Evolutionary conservation across 2,113 vertebrate species (phyloP), one percentile per base, ranked within the genome.

Genomic region (Scalopus aquaticus): DNA sequence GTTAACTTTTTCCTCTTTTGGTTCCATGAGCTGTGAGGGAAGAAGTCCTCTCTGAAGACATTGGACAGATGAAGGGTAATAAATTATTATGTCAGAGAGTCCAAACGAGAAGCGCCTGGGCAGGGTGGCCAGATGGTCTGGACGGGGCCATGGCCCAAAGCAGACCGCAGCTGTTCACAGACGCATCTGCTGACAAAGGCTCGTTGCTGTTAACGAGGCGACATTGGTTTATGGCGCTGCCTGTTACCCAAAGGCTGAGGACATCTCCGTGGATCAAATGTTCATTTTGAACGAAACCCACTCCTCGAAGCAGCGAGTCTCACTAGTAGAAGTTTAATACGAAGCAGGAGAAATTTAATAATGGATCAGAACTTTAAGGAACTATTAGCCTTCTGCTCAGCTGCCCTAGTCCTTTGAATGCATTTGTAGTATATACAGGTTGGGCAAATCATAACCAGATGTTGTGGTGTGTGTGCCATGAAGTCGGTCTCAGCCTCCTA

Each of bases 121-220:
- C 10, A 85, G 85, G 97, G 82, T 85, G 91, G 37, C 96, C 97
- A 98, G 97, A 97, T 98, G 98, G 95, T 96, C 96, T 97, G 87
- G 92, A 70, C 49, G 91, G 93, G 28, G 80, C 65, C 94, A 69
- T 82, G 69, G 80, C 90, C 88, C 74, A 73, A 95, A 96, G 95
- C 93, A 95, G 97, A 80, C 95, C 96, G 96, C 96, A 97, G 94
- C 97, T 98, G 96, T 92, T 98, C 97, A 80, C 91, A 97, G 97
- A 95, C 51, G 79, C 95, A 62, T 97, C 96, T 97, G 92, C 85
- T 97, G 93, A 97, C 88, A 96, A 95, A 97, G 6, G 20, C 20
- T 22, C 5, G 54, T 5, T 4, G 49, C 3, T 54, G 15, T 20
- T 56, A 6, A 22, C 3, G 54, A 56, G 54, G 51, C 1, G 54